Base-by-base conservation (phyloP, 2,888 invertebrate genomes). In the Cantharis lateralis region DNA sequence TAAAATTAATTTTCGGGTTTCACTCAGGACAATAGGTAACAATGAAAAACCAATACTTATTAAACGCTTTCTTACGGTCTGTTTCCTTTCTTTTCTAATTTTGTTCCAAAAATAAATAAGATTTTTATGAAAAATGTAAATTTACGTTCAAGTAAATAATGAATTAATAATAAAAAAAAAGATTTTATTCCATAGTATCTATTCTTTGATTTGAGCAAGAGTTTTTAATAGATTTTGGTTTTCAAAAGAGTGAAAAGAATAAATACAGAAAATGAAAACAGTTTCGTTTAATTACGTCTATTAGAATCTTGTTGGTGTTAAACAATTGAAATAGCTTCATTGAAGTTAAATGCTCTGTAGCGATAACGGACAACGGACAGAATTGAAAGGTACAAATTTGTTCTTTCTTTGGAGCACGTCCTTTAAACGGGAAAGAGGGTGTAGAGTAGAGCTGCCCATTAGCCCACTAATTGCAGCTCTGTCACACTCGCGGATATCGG, bases 401-500 rank as follows among this genome's bases (percentile, higher is more conserved):
- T 77, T 76, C 76, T 78, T 80, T 78, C 78, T 77, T 74, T 76
- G 66, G 79, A 79, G 81, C 81, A 81, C 82, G 84, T 84, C 82
- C 83, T 77, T 81, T 81, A 83, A 84, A 84, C 82, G 82, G 83
- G 81, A 82, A 82, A 75, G 77, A 79, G 77, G 74, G 82, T 82
- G 82, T 80, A 80, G 74, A 81, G 83, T 83, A 84, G 84, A 84
- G 82, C 82, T 83, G 78, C 83, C 86, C 84, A 86, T 87, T 87
- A 86, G 83, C 84, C 81, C 85, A 83, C 86, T 87, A 87, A 87
- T 87, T 87, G 86, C 84, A 79, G 83, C 84, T 84, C 82, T 85
- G 86, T 86, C 86, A 84, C 86, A 84, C 84, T 84, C 84, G 84
- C 84, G 84, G 84, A 82, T 84, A 84, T 84, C 86, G 86, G 87